Evolutionary conservation across 2,888 invertebrate genomes (phyloP).

Genomic region (Rotaria macrura): DNA sequence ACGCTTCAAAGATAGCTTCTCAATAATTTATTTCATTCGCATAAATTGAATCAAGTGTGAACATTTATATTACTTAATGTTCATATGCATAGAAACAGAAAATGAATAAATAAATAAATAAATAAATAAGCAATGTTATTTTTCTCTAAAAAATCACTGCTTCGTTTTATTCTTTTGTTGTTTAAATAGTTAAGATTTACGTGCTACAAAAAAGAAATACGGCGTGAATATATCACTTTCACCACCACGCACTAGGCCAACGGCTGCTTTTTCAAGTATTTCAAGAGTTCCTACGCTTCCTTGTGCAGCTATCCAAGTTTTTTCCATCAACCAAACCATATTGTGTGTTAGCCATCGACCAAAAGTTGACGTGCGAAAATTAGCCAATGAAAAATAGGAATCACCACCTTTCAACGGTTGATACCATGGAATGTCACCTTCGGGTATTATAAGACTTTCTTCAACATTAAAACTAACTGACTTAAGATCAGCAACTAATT

Average conservation of each 20-base stretch:
- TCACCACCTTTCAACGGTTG: slow-evolving; percentile 27
- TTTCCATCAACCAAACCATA: slow-evolving; percentile 35
- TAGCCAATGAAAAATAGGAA: slow-evolving; percentile 33
- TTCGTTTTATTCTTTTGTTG: no score
- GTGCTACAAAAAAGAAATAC: slow-evolving; percentile 34
- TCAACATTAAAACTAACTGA: slow-evolving; percentile 36
- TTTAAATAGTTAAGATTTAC: slow-evolving; percentile 32
- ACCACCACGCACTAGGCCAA: slow-evolving; percentile 35
- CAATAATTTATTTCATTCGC: background rate
- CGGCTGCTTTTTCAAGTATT: slow-evolving; percentile 35
- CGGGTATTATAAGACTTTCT: slow-evolving; percentile 32
- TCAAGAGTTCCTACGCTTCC: slow-evolving; percentile 35
- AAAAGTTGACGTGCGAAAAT: slow-evolving; percentile 34
- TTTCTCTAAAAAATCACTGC: no score
- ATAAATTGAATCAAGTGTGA: background rate
- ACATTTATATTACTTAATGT: background rate
- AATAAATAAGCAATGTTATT: background rate
- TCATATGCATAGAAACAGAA: no score
- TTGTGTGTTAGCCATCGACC: slow-evolving; percentile 36
- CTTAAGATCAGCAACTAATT: slow-evolving; percentile 25
- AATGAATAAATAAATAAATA: no score
- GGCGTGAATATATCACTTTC: slow-evolving; percentile 36
- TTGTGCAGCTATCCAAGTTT: slow-evolving; percentile 33
- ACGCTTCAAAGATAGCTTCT: background rate
- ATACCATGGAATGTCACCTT: slow-evolving; percentile 35